Evolutionary conservation across 2,797 vertebrate species (phyloP), one percentile per base, ranked within the genome.

Genomic region (Megalops cyprinoides): DNA sequence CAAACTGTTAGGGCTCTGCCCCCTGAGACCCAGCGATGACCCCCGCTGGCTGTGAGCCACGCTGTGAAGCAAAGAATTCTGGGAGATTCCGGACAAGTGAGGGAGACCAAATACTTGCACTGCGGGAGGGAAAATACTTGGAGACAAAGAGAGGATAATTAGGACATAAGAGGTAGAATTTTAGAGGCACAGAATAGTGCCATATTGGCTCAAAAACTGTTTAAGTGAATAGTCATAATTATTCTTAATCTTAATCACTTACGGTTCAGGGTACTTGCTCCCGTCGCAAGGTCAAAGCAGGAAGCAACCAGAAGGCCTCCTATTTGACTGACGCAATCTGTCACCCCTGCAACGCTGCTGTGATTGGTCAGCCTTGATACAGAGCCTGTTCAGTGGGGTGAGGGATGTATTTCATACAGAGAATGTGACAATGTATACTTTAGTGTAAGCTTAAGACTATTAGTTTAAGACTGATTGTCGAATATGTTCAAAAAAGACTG

Each of bases 301-400:
- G 94, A 95, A 87, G 90, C 90, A 90, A 95, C 93, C 86, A 96
- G 88, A 84, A 96, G 85, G 53, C 94, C 92, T 44, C 91, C 90
- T 65, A 92, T 92, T 87, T 96, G 94, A 90, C 91, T 93, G 77
- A 94, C 90, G 84, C 94, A 95, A 87, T 96, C 95, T 83, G 94
- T 95, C 88, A 95, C 92, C 62, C 94, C 95, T 0, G 92, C 86
- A 86, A 91, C 84, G 81, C 88, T 93, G 89, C 92, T 93, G 93
- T 96, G 95, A 94, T 96, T 96, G 93, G 93, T 91, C 89, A 96
- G 84, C 77, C 89, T 93, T 87, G 92, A 94, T 84, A 93, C 89
- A 23, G 82, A 84, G 81, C 95, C 95, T 95, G 86, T 87, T 83
- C n/a, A n/a, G n/a, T n/a, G n/a, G n/a, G n/a, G n/a, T n/a, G n/a